Base-by-base conservation (phyloP, 2,113 vertebrate species). In the Mesoclemmys tuberculata region DNA sequence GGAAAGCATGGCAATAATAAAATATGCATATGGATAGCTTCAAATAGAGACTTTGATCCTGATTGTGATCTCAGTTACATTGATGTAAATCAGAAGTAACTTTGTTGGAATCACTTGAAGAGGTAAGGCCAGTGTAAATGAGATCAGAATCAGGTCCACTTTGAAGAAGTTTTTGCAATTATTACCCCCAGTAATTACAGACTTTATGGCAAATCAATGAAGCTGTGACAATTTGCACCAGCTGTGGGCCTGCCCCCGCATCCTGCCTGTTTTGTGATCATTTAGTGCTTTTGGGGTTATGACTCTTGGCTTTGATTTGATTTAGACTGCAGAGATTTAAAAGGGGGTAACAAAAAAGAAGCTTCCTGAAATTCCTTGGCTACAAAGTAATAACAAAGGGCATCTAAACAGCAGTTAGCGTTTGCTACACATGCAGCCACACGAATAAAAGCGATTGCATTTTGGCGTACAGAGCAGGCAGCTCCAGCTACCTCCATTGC, bases 371-470 rank as follows among this genome's bases (percentile, higher is more conserved):
- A 98, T 77, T 98, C 98, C 77, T 90, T 97, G 87, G 98, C 97
- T 84, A 96, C 94, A 97, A 98, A 98, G 84, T 98, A 99, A 96
- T 98, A 99, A 91, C 98, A 98, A 91, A 99, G 79, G 7, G 96
- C 95, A 26, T 99, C 98, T 77, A 99, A 95, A 84, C 98, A 98
- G 91, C 98, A 99, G 93, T 98, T 99, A 35, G 82, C 90, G 1
- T 98, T 97, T 7, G 98, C 97, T 55, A 99, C 38, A 49, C 81
- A 90, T 11, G 44, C 61, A 10, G 95, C 88, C 44, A 96, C 1
- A 3, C 35, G 27, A 4, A 98, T 2, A 55, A 26, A 95, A 1
- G 2, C 5, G 4, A 0, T 22, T 12, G 96, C 22, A 14, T 2
- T 4, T 0, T 1, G 1, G 10, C 8, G 26, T 64, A 0, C 2